Base-by-base conservation (phyloP, 2,113 vertebrate genomes). In the Eulemur macaco region DNA sequence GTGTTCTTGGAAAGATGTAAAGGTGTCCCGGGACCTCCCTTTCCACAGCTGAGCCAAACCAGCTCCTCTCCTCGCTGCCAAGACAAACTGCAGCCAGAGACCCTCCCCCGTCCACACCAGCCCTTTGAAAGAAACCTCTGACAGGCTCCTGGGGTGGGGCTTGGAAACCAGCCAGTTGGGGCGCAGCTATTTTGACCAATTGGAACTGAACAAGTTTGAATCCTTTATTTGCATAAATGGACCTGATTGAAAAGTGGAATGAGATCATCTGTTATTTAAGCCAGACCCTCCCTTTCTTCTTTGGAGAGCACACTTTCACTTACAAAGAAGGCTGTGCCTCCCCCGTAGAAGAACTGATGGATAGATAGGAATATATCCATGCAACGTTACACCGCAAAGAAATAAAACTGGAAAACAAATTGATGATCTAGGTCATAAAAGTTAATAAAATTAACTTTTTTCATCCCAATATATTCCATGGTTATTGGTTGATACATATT, bases 331-430 rank as follows among this genome's bases (percentile, higher is more conserved):
- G 10, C 58, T 60, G 58, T 27, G 23, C 66, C 66, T 69, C 8
- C 18, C 18, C n/a, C 64, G 15, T n/a, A 39, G 8, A 3, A 45
- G 1, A 63, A 18, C 1, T 52, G 45, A 37, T 34, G 8, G 73
- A 54, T n/a, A 54, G 14, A 89, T 31, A 27, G 9, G 7, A 92
- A 7, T 78, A 5, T 66, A 27, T 45, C 31, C 37, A 37, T 34
- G 56, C 10, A 47, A 13, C 54, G 11, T 39, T 45, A 37, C 4
- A 81, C 17, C 11, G 23, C 54, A 17, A 17, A n/a, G 25, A 68
- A 94, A 83, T 0, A 50, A 58, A 88, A 47, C 21, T 84, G 5
- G 15, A 81, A 64, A 91, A 68, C 47, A 89, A 92, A 54, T 27
- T 8, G 47, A 3, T 4, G 1, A 54, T n/a, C 0, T 34, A 71